Evolutionary conservation across 2,888 invertebrate species (phyloP), one percentile per base, ranked within the genome.

Genomic region (Phrixothrix hirtus): DNA sequence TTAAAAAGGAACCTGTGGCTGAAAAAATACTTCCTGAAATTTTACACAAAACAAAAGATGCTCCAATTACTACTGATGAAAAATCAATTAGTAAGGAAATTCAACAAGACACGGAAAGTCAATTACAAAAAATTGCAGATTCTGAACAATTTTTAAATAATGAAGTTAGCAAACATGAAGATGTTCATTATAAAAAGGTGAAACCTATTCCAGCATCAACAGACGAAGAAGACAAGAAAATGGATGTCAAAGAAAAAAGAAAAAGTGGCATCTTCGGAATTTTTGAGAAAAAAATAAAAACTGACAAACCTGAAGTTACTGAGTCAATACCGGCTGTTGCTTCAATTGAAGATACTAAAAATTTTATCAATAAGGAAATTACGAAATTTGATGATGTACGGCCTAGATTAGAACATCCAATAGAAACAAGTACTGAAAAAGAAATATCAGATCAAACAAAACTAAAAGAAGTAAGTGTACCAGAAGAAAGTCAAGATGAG

Each of bases 231-330:
- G 16, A 4, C 6, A 4, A 10, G 31, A 35, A 63, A 59, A 35
- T 47, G 37, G n/a, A n/a, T n/a, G 5, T 5, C 13, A 1, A 10
- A 30, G 13, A 13, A 11, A 12, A 4, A 4, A 4, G 10, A 37
- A 35, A 63, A 59, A 35, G 47, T 37, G 60, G 62, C 21, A 43
- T 64, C 21, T 63, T 64, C 44, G 58, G 60, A 7, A 32, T 62
- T 11, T 62, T 62, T 13, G 17, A 11, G 6, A 10, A 15, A 16
- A 7, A 4, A 5, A 30, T 10, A 27, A 16, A 47, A 26, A 14
- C 11, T 3, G 11, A 26, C n/a, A 43, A 29, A 29, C 10, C 1
- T 2, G 49, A 49, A 36, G 32, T 16, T 5, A 15, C 30, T 13
- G 12, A 32, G 14, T 30, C 46, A 6, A 36, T 35, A 42, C 43